A percentile compares a stretch with the other conserved stretches of the same genome.
These are phyloP conservation scores for Sycophaga agraensis DNA, from an alignment of 1,140 invertebrate genomes.

Conservation along the genomic window DNA sequence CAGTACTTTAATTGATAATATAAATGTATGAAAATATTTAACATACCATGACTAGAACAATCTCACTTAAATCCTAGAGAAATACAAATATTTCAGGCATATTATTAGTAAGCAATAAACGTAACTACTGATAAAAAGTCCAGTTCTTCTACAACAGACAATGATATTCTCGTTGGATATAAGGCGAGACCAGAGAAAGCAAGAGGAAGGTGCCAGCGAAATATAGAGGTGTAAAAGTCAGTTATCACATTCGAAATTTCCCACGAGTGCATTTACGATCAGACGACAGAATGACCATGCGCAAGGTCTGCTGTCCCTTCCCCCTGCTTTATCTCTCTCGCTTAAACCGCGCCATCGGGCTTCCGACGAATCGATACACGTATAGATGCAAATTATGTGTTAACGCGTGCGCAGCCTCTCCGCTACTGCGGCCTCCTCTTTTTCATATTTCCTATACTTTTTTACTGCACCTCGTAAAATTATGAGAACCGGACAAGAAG, in stretches of 20 bases:
- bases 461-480: too few relatives aligned
- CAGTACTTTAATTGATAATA: too few relatives aligned
- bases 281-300: not conserved
- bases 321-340: too few relatives aligned
- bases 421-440: not conserved
- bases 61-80: too few relatives aligned
- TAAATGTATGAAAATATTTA: too few relatives aligned
- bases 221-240: conserved; percentile 8
- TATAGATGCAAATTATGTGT: conserved; percentile 10
- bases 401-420: not conserved
- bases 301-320: too few relatives aligned
- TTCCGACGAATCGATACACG: conserved; percentile 1
- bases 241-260: conserved; percentile 6
- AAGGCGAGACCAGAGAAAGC: not conserved
- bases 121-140: too few relatives aligned
- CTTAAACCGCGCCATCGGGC: not conserved
- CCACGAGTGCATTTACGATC: conserved; percentile 2
- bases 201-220: not conserved
- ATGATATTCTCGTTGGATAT: not conserved
- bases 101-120: too few relatives aligned
- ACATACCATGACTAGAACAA: too few relatives aligned
- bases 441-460: too few relatives aligned
- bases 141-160: too few relatives aligned
- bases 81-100: too few relatives aligned
- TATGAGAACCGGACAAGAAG: not conserved